phyloP scores from a whole-genome alignment of 2,113 vertebrate genomes.

The Setophaga petechia region DNA sequence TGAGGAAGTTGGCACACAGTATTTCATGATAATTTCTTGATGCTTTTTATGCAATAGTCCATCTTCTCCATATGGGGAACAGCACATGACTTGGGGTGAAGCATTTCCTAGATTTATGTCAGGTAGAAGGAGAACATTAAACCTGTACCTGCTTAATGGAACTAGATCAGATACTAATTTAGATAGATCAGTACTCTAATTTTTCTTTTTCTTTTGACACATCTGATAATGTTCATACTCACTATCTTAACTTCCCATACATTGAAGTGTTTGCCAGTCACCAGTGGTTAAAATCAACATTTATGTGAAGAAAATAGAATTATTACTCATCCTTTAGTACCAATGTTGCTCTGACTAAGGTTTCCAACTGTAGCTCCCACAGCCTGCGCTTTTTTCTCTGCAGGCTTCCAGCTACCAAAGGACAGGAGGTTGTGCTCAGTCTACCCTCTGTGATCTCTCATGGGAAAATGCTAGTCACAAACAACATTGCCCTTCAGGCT shows the following conservation, averaged over 20 bases:
- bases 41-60: not conserved
- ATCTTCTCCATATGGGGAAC: not conserved
- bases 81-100: not conserved
- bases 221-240: not conserved
- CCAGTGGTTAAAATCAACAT: not conserved
- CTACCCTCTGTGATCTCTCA: not conserved
- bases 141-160: not conserved
- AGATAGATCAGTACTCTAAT: not conserved
- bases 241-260: not conserved
- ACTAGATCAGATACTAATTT: not conserved
- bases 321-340: not conserved
- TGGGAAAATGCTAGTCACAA: not conserved
- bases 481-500: not conserved
- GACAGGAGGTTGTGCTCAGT: not conserved
- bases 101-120: not conserved
- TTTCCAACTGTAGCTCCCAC: not conserved
- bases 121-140: not conserved
- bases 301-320: not conserved
- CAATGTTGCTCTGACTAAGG: not conserved
- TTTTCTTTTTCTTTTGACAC: not conserved
- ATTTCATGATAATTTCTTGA: not conserved
- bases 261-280: not conserved
- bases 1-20: not conserved
- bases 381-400: not conserved
- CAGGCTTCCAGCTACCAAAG: not conserved